Evolutionary conservation across 2,113 vertebrate genomes (phyloP).

Genomic region (Alethe castanea): DNA sequence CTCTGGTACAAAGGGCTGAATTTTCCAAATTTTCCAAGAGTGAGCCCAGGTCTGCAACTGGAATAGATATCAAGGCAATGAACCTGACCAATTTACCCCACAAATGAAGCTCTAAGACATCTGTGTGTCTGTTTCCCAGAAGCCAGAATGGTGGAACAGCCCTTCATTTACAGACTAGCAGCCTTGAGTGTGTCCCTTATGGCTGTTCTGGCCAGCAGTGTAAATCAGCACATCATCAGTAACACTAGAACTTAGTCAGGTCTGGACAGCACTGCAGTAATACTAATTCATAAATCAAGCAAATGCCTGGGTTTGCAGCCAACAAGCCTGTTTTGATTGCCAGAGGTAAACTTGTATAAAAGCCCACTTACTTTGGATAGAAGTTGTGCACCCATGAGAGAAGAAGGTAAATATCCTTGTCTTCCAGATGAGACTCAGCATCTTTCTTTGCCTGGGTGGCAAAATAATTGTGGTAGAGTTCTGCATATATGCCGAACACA

Average conservation of each 20-base stretch:
- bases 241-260: neutral
- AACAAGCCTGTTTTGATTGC: neutral
- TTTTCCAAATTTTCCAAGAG: neutral
- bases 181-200: neutral
- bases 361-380: constrained; percentile 80
- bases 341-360: neutral
- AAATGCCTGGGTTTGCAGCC: neutral
- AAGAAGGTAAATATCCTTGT: constrained; percentile 78
- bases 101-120: neutral
- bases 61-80: neutral
- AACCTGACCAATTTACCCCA: neutral
- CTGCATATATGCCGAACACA: constrained; percentile 78
- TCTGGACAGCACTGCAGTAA: neutral
- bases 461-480: constrained; percentile 80
- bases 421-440: constrained; percentile 63
- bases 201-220: neutral
- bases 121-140: neutral
- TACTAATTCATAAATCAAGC: neutral
- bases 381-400: constrained; percentile 80
- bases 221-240: neutral
- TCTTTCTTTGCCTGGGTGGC: constrained; percentile 60
- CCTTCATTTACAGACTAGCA: neutral
- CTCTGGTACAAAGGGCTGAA: neutral
- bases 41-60: neutral
- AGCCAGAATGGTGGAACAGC: neutral